Evolutionary conservation across 2,888 invertebrate genomes (phyloP).

Genomic region (Aspidiotus rigidus): DNA sequence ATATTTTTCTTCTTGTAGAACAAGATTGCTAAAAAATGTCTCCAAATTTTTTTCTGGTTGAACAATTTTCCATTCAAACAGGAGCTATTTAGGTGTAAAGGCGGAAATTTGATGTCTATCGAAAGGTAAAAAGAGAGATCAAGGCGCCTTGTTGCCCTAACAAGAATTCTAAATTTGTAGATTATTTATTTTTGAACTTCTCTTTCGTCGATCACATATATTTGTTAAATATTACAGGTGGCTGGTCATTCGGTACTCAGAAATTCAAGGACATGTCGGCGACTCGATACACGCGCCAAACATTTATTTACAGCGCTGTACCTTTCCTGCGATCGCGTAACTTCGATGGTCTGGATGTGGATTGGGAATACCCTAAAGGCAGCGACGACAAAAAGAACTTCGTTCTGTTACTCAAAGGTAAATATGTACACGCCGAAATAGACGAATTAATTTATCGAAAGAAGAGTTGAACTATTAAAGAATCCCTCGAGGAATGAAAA

Average conservation of each 20-base stretch:
- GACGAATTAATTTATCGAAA: no score
- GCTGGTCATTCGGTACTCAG: conserved; percentile 95
- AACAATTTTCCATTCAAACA: no score
- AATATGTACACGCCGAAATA: conserved; percentile 23
- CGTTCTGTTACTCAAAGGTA: conserved; percentile 78
- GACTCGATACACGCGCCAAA: conserved; percentile 76
- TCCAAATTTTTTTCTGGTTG: no score
- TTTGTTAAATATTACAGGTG: conserved; percentile 52
- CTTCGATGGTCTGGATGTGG: conserved; percentile 81
- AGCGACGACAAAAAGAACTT: conserved; percentile 86
- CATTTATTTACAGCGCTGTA: conserved; percentile 88
- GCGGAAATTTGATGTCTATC: no score
- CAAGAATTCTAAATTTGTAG: no score
- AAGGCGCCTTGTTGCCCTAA: no score
- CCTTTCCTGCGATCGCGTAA: conserved; percentile 76
- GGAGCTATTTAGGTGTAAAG: no score
- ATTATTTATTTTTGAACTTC: not conserved
- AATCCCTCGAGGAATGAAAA: no score
- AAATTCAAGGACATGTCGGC: conserved; percentile 89
- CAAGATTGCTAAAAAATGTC: no score
- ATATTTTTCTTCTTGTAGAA: no score
- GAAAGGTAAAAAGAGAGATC: no score
- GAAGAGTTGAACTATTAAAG: no score
- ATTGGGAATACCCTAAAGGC: conserved; percentile 91
- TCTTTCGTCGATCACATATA: conserved; percentile 34